Evolutionary conservation across 2,113 vertebrate genomes (phyloP).

Genomic region (Todiramphus saurophagus): DNA sequence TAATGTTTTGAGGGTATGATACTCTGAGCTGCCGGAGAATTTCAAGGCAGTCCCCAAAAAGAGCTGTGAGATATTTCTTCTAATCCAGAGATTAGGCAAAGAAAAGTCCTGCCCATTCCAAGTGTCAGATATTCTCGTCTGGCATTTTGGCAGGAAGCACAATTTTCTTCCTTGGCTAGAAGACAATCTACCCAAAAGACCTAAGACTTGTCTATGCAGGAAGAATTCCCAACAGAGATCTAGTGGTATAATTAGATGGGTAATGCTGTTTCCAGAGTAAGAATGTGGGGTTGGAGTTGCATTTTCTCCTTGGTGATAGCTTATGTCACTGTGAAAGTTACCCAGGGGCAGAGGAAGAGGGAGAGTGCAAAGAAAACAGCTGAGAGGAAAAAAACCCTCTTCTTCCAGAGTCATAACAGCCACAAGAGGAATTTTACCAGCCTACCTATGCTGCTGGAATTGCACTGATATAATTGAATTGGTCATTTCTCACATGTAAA

Average conservation of each 20-base stretch:
- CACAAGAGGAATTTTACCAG: background rate
- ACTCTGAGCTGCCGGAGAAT: background rate
- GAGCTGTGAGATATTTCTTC: background rate
- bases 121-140: slow-evolving; percentile 21
- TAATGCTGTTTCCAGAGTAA: slow-evolving; percentile 31
- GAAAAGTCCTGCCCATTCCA: background rate
- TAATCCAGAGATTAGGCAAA: background rate
- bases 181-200: slow-evolving; percentile 20
- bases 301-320: background rate
- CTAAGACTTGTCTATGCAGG: slow-evolving; percentile 45
- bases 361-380: background rate
- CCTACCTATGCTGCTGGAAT: background rate
- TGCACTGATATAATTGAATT: background rate
- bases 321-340: slow-evolving; percentile 23
- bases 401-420: background rate
- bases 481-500: background rate
- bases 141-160: slow-evolving; percentile 9
- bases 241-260: slow-evolving; percentile 8
- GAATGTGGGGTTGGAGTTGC: slow-evolving; percentile 10
- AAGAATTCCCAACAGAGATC: slow-evolving; percentile 12
- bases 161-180: slow-evolving; percentile 6
- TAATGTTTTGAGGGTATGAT: background rate
- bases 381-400: background rate
- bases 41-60: background rate
- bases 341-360: background rate